Base-by-base conservation (phyloP, 37 sponge, comb jelly and placozoan genomes). In the Aplysina aerophoba region DNA sequence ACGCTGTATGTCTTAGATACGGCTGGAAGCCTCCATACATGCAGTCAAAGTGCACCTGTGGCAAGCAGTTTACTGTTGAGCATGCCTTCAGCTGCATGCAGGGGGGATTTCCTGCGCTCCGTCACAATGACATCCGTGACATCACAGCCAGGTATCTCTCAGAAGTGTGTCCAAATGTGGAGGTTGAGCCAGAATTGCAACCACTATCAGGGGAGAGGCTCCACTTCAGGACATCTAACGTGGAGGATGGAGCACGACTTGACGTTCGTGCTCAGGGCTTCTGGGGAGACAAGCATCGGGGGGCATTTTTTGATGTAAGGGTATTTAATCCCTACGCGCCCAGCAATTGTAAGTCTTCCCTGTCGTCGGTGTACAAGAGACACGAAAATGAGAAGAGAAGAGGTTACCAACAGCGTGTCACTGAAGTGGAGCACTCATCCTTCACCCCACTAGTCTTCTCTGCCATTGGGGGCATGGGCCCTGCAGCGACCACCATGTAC, bases 281-380 rank as follows among this genome's bases (percentile, higher is more conserved):
- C 69, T 67, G 69, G 69, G 15, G 27, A 67, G n/a, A 28, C 69
- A 25, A 20, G 15, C 27, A 67, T n/a, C n/a, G n/a, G n/a, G n/a
- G n/a, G 14, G 69, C 69, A 67, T 67, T 67, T 28, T 67, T 67
- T 22, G 69, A 67, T 67, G 69, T 67, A 28, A 67, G 69, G 69
- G 69, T 67, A 25, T 67, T 67, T 67, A 67, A 67, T 28, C 69
- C 69, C 69, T 28, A 25, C 13, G 69, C 28, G 27, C n/a, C 69
- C 15, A 67, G 69, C 69, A 14, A 67, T 22, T 27, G n/a, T 21
- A 15, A 27, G 15, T 25, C 69, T 67, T n/a, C n/a, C 15, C 19
- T n/a, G n/a, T n/a, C 27, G 13, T 25, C 69, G 13, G n/a, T n/a
- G 27, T 67, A 67, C 69, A 67, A 67, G n/a, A 14, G 27, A 67